A percentile compares a stretch with the other conserved stretches of the same genome.
Evolutionary conservation across 2,888 invertebrate species (phyloP).

Genomic region (Auanema sp.): DNA sequence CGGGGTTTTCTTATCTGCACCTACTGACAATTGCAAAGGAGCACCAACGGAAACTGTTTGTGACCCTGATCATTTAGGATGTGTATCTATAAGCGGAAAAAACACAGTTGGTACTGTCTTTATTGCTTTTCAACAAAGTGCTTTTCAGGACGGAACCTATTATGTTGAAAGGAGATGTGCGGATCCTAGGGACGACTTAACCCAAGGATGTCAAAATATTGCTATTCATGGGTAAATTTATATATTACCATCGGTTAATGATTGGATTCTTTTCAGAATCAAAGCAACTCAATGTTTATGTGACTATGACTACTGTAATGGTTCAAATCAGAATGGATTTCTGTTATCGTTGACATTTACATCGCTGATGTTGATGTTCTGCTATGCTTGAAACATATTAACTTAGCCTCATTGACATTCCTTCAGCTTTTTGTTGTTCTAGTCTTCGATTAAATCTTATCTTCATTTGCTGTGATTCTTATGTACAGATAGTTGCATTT

Average conservation of each 20-base stretch:
- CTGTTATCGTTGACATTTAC: too few species aligned
- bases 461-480: too few species aligned
- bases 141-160: conserved; percentile 30
- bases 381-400: too few species aligned
- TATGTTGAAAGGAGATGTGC: conserved; percentile 42
- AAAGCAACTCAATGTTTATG: too few species aligned
- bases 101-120: conserved; percentile 23
- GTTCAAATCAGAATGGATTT: too few species aligned
- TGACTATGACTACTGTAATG: too few species aligned
- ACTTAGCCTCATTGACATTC: too few species aligned
- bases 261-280: too few species aligned
- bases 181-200: conserved; percentile 26
- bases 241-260: neutral
- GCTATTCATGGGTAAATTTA: conserved; percentile 27
- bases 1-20: conserved; percentile 36
- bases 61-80: conserved; percentile 33
- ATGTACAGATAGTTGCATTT: too few species aligned
- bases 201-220: conserved; percentile 32
- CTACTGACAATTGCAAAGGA: conserved; percentile 32
- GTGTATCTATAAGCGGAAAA: conserved; percentile 29
- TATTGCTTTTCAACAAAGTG: neutral
- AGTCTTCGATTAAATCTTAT: too few species aligned
- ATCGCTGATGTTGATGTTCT: too few species aligned
- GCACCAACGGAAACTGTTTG: conserved; percentile 29
- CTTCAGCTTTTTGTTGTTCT: too few species aligned